Conservation (phyloP, 2,113 vertebrate genomes). For the Castor canadensis region DNA sequence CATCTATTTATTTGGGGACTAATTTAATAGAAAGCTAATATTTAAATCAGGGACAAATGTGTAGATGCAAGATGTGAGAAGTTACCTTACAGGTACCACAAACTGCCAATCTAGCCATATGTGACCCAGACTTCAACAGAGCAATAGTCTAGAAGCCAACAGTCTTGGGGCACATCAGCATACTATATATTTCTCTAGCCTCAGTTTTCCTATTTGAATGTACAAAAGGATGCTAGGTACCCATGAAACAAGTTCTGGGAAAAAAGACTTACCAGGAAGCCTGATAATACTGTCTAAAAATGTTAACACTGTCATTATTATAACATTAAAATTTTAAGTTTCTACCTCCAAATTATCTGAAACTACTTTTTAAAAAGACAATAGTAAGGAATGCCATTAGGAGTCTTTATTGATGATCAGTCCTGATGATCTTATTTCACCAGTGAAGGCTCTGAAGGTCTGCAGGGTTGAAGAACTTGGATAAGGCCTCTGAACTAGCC, state of each 20-base stretch:
- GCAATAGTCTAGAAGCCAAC: not conserved
- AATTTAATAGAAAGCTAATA: not conserved
- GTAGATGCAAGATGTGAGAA: not conserved
- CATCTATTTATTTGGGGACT: not conserved
- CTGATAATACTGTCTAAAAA: conserved; percentile 23
- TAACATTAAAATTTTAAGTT: conserved; percentile 1
- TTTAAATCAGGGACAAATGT: conserved; percentile 19
- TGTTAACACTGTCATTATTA: not conserved
- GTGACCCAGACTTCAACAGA: not conserved
- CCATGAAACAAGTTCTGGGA: not conserved
- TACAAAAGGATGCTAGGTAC: not conserved
- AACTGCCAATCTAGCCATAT: not conserved
- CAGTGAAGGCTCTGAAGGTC: not conserved
- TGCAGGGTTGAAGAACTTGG: not conserved
- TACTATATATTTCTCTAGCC: not conserved
- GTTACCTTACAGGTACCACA: not conserved
- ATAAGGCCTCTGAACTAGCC: not conserved
- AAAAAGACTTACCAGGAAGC: not conserved
- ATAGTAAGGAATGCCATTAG: not conserved
- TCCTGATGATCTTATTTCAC: not conserved
- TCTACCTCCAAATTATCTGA: conserved; percentile 24
- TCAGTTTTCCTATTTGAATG: not conserved
- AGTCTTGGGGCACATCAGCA: not conserved
- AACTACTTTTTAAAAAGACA: not conserved
- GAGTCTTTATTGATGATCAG: not conserved